Percentiles rank a stretch among this genome's conserved stretches.
Evolutionary conservation across 2,888 invertebrate species (phyloP).

Genomic region (Galeruca laticollis): DNA sequence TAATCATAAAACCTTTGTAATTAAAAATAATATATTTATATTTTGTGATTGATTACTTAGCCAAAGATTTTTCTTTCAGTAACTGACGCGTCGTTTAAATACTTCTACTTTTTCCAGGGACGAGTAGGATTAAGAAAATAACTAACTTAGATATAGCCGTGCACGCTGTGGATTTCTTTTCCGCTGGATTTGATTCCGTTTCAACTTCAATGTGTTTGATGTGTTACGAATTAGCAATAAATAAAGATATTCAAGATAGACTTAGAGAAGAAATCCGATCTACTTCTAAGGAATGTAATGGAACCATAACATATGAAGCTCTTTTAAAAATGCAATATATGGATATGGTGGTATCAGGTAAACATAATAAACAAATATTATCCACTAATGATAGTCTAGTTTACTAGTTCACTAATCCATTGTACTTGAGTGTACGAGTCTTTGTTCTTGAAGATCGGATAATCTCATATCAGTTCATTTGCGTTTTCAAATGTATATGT

Average conservation of each 20-base stretch:
- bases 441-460: too few species aligned
- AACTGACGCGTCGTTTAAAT: too few species aligned
- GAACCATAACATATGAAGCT: slow-evolving; percentile 63
- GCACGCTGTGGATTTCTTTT: slow-evolving; percentile 70
- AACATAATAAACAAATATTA: slow-evolving; percentile 58
- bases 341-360: slow-evolving; percentile 61
- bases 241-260: slow-evolving; percentile 71
- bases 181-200: slow-evolving; percentile 69
- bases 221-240: slow-evolving; percentile 71
- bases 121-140: slow-evolving; percentile 28
- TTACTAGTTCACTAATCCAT: too few species aligned
- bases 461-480: too few species aligned
- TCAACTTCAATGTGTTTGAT: slow-evolving; percentile 68
- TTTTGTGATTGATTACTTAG: too few species aligned
- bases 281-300: slow-evolving; percentile 29
- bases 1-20: too few species aligned
- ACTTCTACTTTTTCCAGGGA: slow-evolving; percentile 1
- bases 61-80: too few species aligned
- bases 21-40: too few species aligned
- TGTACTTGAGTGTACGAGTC: too few species aligned
- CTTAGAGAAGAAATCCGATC: slow-evolving; percentile 58
- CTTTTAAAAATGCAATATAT: slow-evolving; percentile 70
- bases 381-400: too few species aligned
- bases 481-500: too few species aligned
- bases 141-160: slow-evolving; percentile 69